phyloP scores from a whole-genome alignment of 2,888 invertebrate species.

The Cyclophora albipunctata region DNA sequence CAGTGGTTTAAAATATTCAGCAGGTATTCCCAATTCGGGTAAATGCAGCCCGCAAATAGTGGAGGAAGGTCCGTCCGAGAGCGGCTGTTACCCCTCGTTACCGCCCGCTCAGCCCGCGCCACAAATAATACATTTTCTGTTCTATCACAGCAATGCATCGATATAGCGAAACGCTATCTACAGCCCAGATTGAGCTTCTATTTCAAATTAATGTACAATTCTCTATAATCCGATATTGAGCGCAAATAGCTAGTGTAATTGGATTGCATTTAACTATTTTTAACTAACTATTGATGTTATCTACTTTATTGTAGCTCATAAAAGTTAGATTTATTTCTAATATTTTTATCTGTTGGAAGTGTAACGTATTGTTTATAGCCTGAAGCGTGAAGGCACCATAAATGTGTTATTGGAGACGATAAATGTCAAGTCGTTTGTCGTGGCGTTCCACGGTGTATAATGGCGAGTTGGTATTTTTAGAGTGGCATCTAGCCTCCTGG shows the following conservation, averaged over 20 bases:
- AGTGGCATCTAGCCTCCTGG: conserved; percentile 12
- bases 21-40: conserved; percentile 3
- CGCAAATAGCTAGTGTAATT: too few species aligned
- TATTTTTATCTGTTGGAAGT: too few species aligned
- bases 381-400: too few species aligned
- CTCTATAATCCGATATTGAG: too few species aligned
- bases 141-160: background rate
- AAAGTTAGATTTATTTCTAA: too few species aligned
- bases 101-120: background rate
- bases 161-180: too few species aligned
- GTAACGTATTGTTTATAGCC: too few species aligned
- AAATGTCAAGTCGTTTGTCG: conserved; percentile 32
- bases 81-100: conserved; percentile 1
- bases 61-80: background rate
- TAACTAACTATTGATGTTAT: background rate
- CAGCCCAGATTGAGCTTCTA: background rate
- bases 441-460: conserved; percentile 22
- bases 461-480: conserved; percentile 31
- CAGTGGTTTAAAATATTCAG: conserved; percentile 8
- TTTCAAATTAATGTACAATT: too few species aligned
- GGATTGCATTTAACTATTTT: too few species aligned
- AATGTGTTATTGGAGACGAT: conserved; percentile 1
- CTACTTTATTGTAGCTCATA: background rate
- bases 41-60: conserved; percentile 3
- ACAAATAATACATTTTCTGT: background rate